Base-by-base conservation (phyloP, 2,113 vertebrate genomes). In the Acanthisitta chloris region DNA sequence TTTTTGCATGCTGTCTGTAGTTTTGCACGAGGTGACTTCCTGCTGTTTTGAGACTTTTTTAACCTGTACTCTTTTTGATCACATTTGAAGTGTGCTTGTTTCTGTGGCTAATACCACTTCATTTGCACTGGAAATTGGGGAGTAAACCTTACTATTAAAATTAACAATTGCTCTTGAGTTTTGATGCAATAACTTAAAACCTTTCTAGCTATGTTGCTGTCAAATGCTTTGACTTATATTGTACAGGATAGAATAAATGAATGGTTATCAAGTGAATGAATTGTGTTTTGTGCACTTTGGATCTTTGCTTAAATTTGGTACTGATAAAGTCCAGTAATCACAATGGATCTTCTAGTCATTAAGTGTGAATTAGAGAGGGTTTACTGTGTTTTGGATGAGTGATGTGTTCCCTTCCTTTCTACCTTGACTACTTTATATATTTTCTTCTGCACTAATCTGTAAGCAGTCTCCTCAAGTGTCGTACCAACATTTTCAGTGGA, bases 401-500 rank as follows among this genome's bases (percentile, higher is more conserved):
- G 73, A 96, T 92, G 92, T 91, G 52, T 96, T 97, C 96, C 94
- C 92, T 97, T 96, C 15, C 94, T 96, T 96, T 95, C 82, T 96
- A 31, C 90, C 82, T 93, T 97, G 91, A 85, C 65, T 90, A 46
- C 72, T 92, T 89, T 89, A 65, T 71, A 6, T 91, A 71, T 88
- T 93, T 95, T 87, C 59, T 86, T 91, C 83, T 93, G 52, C 54
- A 88, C 90, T 96, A 90, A 97, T 97, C 95, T 97, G 79, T 97
- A 96, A 97, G 87, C 95, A 95, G 80, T 94, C 91, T 97, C 96
- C 97, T 97, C 79, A 96, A 86, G 85, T 98, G 97, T 96, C 96
- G 64, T 93, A 95, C 95, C 81, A 97, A 92, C 97, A 96, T 98
- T 98, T 97, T 97, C 94, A 74, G 95, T 91, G 96, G 95, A 97